Conservation (phyloP, 2,113 vertebrate species). For the Carassius gibelio region DNA sequence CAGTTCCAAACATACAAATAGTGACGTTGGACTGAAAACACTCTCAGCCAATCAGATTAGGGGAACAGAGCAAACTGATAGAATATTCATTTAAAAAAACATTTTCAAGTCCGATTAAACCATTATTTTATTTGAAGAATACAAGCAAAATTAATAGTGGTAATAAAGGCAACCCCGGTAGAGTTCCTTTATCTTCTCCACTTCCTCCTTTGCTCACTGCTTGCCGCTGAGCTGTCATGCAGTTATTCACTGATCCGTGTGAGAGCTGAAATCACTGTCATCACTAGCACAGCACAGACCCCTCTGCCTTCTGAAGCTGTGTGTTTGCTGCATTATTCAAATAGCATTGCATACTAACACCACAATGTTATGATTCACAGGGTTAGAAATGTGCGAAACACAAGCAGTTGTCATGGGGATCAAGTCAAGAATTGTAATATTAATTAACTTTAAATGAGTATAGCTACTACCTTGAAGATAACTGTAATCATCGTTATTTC, state of each 20-base stretch:
- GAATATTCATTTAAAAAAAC: not conserved
- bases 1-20: not conserved
- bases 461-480: not conserved
- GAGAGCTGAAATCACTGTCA: conserved; percentile 24
- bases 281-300: conserved; percentile 4
- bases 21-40: not conserved
- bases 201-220: conserved; percentile 1
- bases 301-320: conserved; percentile 31
- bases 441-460: not conserved
- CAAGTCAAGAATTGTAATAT: not conserved
- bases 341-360: conserved; percentile 38
- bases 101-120: not conserved
- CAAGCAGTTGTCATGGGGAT: not conserved
- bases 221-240: conserved; percentile 19
- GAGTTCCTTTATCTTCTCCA: not conserved
- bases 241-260: conserved; percentile 21
- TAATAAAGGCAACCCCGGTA: not conserved
- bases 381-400: conserved; percentile 24
- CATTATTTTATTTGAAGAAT: not conserved
- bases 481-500: not conserved
- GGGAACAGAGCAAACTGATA: not conserved
- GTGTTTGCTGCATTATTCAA: conserved; percentile 28
- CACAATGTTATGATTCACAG: conserved; percentile 26
- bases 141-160: not conserved
- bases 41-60: not conserved